Conservation (phyloP, 2,888 invertebrate species). For the Halictus quadricinctus region DNA sequence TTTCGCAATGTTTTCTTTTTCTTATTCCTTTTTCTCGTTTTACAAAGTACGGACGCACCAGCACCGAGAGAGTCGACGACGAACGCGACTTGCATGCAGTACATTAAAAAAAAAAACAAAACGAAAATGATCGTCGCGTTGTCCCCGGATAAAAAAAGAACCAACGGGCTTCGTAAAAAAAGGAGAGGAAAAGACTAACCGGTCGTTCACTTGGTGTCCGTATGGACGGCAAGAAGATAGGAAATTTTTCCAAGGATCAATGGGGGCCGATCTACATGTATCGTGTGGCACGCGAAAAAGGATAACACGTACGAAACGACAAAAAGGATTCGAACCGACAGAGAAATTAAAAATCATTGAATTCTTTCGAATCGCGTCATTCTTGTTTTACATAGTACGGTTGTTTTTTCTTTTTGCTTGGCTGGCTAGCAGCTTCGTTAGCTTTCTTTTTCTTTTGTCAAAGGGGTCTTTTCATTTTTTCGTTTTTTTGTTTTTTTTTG, state of each 20-base stretch:
- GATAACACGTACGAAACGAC: neutral
- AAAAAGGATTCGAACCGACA: constrained; percentile 7
- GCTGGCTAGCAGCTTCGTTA: neutral
- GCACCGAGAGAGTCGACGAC: constrained; percentile 37
- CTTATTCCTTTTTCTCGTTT: neutral
- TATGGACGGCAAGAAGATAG: constrained; percentile 45
- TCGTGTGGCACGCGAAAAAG: constrained; percentile 8
- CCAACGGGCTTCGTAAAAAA: constrained; percentile 22
- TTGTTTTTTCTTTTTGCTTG: neutral
- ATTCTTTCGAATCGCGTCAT: neutral
- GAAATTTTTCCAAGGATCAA: constrained; percentile 52
- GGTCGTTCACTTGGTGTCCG: constrained; percentile 44
- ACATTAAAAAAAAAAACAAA: neutral
- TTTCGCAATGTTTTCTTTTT: too few species aligned
- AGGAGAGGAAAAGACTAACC: constrained; percentile 25
- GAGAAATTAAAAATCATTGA: constrained; percentile 8
- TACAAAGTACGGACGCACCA: constrained; percentile 1
- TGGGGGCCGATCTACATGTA: constrained; percentile 43
- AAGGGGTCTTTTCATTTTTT: neutral
- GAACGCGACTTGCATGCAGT: constrained; percentile 49
- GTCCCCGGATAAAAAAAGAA: constrained; percentile 30
- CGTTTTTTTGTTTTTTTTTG: neutral
- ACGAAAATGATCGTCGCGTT: constrained; percentile 2
- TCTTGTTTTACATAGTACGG: neutral
- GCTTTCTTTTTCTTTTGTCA: neutral